phyloP scores from a whole-genome alignment of 2,888 invertebrate genomes.

The Nycteola revayana region DNA sequence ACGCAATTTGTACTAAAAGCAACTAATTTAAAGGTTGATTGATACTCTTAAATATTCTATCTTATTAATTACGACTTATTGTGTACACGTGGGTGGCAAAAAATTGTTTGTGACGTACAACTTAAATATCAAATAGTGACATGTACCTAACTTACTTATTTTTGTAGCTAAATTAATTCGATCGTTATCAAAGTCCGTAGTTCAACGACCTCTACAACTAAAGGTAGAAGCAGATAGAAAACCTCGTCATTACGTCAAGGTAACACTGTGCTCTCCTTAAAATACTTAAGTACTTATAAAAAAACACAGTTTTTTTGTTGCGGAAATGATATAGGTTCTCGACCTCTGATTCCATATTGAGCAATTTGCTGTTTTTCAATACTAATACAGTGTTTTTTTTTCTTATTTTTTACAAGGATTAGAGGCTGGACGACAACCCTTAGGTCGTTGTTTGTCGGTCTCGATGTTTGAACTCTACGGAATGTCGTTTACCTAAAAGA shows the following conservation, averaged over 20 bases:
- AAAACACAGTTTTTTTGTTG: constrained; percentile 39
- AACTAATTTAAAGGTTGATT: too few relatives aligned
- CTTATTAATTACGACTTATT: too few relatives aligned
- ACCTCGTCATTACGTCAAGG: too few relatives aligned
- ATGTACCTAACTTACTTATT: constrained; percentile 27
- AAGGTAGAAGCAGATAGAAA: too few relatives aligned
- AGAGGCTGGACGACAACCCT: constrained; percentile 43
- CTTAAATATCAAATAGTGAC: constrained; percentile 28
- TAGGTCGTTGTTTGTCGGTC: neutral
- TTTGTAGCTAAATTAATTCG: constrained; percentile 38
- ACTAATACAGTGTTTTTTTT: neutral
- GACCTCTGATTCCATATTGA: constrained; percentile 36
- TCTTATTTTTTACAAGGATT: constrained; percentile 29
- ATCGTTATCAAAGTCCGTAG: constrained; percentile 39
- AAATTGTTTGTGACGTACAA: constrained; percentile 38
- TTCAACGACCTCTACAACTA: constrained; percentile 52
- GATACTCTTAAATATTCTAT: too few relatives aligned
- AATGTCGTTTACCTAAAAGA: constrained; percentile 18
- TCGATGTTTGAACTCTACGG: constrained; percentile 43
- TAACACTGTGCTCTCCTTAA: constrained; percentile 22
- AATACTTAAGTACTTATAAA: constrained; percentile 32
- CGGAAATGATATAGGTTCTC: constrained; percentile 55
- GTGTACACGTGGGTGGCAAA: constrained; percentile 24
- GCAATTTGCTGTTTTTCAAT: neutral
- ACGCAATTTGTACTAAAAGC: too few relatives aligned